These are phyloP conservation scores for Sphaeridia pumilis DNA, from an alignment of 2,888 invertebrate genomes.

Conservation along the genomic window DNA sequence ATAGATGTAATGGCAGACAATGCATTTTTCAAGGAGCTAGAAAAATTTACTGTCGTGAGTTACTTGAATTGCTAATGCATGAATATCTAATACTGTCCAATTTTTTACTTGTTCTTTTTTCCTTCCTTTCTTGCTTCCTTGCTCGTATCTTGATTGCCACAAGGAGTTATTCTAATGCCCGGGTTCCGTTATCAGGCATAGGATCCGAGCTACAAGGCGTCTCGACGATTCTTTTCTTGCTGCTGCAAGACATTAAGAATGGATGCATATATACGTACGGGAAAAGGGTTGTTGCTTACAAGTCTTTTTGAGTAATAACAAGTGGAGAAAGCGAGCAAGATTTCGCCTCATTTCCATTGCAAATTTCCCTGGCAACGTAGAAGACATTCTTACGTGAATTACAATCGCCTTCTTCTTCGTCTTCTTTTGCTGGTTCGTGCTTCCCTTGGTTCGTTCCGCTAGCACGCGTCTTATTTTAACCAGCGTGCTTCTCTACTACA, in stretches of 20 bases:
- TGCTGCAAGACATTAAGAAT: no score
- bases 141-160: not conserved
- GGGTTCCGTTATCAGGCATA: no score
- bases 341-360: slow-evolving; percentile 27
- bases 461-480: not conserved
- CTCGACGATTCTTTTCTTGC: no score
- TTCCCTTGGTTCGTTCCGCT: not conserved
- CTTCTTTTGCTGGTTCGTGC: no score
- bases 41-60: no score
- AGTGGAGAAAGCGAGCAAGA: not conserved
- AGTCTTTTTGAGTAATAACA: not conserved
- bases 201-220: no score
- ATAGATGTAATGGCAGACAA: no score
- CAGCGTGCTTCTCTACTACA: not conserved
- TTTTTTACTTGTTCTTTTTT: not conserved
- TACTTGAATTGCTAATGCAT: slow-evolving; percentile 2
- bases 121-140: not conserved
- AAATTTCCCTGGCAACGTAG: no score
- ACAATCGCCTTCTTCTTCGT: slow-evolving; percentile 24
- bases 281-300: no score
- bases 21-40: no score
- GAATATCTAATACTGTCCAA: not conserved
- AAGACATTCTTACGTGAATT: slow-evolving; percentile 25
- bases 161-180: no score
- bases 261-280: no score